These are phyloP conservation scores for Puma concolor DNA, from an alignment of 2,113 vertebrate species.

Conservation along the genomic window DNA sequence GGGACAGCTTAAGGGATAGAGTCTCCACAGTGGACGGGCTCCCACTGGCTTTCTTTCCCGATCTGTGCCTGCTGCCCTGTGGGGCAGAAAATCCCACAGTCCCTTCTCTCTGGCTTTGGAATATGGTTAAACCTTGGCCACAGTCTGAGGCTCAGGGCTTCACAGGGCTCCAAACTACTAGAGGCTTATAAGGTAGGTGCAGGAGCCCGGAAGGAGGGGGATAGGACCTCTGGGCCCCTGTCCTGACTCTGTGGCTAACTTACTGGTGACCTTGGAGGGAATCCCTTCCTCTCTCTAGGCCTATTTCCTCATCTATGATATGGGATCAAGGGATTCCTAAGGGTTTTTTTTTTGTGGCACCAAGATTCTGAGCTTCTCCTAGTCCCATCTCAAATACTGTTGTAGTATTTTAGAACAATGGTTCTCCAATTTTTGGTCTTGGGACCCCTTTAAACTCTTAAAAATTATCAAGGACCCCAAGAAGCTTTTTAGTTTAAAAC, in stretches of 20 bases:
- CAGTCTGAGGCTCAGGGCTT: background rate
- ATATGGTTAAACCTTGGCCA: background rate
- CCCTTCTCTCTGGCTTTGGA: slow-evolving; percentile 1
- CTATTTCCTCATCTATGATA: background rate
- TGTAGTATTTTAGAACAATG: background rate
- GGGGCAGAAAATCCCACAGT: background rate
- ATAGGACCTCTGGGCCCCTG: background rate
- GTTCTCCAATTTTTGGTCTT: background rate
- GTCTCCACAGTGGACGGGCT: background rate
- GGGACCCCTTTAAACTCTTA: background rate
- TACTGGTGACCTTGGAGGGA: background rate
- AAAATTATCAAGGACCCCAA: background rate
- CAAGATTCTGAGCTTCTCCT: background rate
- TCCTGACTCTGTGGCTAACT: background rate
- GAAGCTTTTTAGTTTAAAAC: slow-evolving; percentile 33
- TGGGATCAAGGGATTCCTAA: background rate
- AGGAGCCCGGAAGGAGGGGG: background rate
- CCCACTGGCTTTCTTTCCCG: background rate
- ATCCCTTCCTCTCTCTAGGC: background rate
- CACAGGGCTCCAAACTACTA: background rate
- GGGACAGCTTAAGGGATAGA: background rate
- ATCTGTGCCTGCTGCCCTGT: background rate
- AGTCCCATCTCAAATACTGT: background rate
- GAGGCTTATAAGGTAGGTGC: background rate
- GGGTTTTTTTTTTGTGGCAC: background rate